A percentile compares a stretch with the other conserved stretches of the same genome.
phyloP scores from a whole-genome alignment of 2,888 invertebrate genomes.

The Tetramorium bicarinatum region DNA sequence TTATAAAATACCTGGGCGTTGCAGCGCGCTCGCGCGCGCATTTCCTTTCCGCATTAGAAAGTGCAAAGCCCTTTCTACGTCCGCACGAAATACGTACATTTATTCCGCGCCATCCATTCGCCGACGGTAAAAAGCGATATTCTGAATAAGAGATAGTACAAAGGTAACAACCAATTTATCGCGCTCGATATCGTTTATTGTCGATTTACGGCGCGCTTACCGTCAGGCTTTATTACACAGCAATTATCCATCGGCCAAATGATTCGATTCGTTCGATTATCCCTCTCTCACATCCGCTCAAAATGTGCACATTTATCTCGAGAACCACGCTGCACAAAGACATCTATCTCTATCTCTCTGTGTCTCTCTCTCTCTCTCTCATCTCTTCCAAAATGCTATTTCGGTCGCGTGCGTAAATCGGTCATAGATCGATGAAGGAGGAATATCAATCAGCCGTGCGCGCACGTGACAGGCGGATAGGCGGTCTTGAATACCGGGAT shows the following conservation, averaged over 20 bases:
- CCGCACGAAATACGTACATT: slow-evolving; percentile 47
- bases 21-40: slow-evolving; percentile 7
- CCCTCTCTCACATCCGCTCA: not conserved
- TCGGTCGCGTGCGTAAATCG: not conserved
- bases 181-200: slow-evolving; percentile 1
- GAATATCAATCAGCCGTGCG: slow-evolving; percentile 59
- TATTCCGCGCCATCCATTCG: slow-evolving; percentile 15
- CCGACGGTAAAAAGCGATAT: not conserved
- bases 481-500: slow-evolving; percentile 41
- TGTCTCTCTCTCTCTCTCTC: too few species aligned
- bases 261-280: not conserved
- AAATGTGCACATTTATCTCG: not conserved
- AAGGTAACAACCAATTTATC: slow-evolving; percentile 12
- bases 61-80: not conserved
- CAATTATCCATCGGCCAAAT: slow-evolving; percentile 1
- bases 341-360: not conserved
- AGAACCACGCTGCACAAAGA: not conserved
- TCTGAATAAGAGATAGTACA: not conserved
- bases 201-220: not conserved
- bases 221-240: not conserved
- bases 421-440: slow-evolving; percentile 23
- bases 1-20: slow-evolving; percentile 44
- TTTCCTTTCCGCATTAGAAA: slow-evolving; percentile 34
- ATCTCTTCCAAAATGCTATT: not conserved
- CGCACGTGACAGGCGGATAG: not conserved